phyloP scores from a whole-genome alignment of 2,888 invertebrate species.

The Acanthococcus lagerstroemiae region DNA sequence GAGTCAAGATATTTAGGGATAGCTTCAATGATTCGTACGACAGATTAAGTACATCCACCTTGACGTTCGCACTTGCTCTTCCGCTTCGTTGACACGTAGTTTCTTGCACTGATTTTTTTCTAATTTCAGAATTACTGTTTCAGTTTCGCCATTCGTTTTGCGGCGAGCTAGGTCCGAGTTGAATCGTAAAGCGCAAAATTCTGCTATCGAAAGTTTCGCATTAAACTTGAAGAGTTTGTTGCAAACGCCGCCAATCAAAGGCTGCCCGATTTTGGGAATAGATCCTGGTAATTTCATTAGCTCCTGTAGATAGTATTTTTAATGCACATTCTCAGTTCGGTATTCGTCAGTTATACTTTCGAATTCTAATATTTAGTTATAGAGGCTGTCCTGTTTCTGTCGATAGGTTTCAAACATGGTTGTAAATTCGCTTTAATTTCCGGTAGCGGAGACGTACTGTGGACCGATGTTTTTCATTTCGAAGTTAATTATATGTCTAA shows the following conservation, averaged over 20 bases:
- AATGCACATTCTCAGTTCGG: neutral
- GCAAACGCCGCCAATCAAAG: constrained; percentile 67
- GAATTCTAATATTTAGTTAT: neutral
- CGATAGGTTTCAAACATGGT: constrained; percentile 50
- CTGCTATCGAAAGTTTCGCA: constrained; percentile 75
- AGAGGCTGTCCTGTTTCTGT: too few species aligned
- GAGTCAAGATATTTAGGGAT: constrained; percentile 44
- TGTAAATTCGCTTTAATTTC: constrained; percentile 80
- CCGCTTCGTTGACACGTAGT: too few species aligned
- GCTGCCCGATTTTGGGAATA: constrained; percentile 67
- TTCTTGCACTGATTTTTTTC: neutral
- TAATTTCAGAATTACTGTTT: constrained; percentile 38
- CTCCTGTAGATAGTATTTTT: neutral
- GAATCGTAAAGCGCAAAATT: constrained; percentile 64
- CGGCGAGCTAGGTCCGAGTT: constrained; percentile 63
- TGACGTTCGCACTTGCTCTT: too few species aligned
- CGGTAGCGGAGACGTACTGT: constrained; percentile 57
- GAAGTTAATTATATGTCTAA: constrained; percentile 40
- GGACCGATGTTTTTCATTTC: constrained; percentile 60
- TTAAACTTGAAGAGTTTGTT: constrained; percentile 74
- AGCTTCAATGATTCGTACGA: constrained; percentile 53
- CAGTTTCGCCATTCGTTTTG: constrained; percentile 55
- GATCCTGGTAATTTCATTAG: constrained; percentile 59
- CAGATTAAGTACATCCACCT: constrained; percentile 46
- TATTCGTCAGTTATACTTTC: neutral